These are phyloP conservation scores for Gymnocephalus cernua DNA, from an alignment of 2,113 vertebrate species.

Conservation along the genomic window DNA sequence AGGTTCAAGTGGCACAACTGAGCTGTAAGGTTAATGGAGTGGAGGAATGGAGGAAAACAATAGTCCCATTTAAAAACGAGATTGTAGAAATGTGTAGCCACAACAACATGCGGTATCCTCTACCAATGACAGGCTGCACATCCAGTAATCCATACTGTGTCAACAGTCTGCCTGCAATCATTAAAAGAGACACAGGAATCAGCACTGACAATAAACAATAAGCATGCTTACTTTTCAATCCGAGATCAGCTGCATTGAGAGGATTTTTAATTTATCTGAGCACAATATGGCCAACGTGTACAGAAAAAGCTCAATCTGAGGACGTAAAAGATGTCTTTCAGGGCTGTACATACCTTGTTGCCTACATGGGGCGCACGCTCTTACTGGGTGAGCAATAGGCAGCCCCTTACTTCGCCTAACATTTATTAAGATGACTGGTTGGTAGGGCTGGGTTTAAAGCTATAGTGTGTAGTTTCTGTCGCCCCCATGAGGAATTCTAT, in stretches of 20 bases:
- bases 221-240: background rate
- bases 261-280: background rate
- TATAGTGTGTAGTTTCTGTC: too few relatives aligned
- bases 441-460: too few relatives aligned
- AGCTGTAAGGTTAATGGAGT: slow-evolving; percentile 1
- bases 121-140: slow-evolving; percentile 17
- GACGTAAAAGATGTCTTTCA: background rate
- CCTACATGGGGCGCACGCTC: too few relatives aligned
- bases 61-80: background rate
- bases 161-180: slow-evolving; percentile 23
- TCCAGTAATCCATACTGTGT: slow-evolving; percentile 7
- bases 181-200: slow-evolving; percentile 6
- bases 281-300: too few relatives aligned
- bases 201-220: slow-evolving; percentile 28
- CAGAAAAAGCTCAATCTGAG: background rate
- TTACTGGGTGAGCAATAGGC: too few relatives aligned
- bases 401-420: too few relatives aligned
- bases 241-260: background rate
- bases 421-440: too few relatives aligned
- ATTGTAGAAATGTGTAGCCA: background rate
- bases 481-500: too few relatives aligned
- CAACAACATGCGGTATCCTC: background rate
- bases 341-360: background rate
- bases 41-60: too few relatives aligned
- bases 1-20: slow-evolving; percentile 19